Evolutionary conservation across 2,797 vertebrate genomes (phyloP).

Genomic region (Callimico goeldii): DNA sequence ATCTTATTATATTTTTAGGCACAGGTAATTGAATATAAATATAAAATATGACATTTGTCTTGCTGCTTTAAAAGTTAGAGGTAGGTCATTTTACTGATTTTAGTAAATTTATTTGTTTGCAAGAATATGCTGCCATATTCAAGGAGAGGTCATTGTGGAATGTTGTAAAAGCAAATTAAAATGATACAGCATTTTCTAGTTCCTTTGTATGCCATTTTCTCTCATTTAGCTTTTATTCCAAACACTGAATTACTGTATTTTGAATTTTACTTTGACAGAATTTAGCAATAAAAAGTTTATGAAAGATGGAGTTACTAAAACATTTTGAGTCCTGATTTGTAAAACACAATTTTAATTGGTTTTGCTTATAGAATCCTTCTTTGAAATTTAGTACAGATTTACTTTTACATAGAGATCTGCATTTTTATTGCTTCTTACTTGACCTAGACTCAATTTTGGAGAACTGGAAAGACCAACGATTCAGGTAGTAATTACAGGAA

Average conservation of each 20-base stretch:
- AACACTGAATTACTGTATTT: background rate
- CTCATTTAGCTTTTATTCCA: background rate
- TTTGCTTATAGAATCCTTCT: background rate
- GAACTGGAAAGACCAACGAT: background rate
- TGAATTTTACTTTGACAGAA: background rate
- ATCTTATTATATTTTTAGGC: constrained; percentile 9
- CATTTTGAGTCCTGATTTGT: background rate
- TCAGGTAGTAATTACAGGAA: background rate
- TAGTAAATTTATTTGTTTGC: background rate
- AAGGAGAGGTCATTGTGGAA: background rate
- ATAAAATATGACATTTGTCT: background rate
- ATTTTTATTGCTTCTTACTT: background rate
- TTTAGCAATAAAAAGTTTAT: constrained; percentile 25
- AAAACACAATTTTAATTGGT: background rate
- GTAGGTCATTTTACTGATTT: background rate
- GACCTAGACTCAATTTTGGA: background rate
- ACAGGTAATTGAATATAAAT: constrained; percentile 43
- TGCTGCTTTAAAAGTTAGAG: background rate
- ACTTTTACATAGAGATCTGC: background rate
- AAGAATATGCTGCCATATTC: background rate
- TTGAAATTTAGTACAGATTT: background rate
- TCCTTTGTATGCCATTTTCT: background rate
- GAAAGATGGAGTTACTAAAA: background rate
- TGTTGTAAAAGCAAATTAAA: background rate
- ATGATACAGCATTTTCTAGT: background rate